Percentiles rank a stretch among this genome's conserved stretches.
These are phyloP conservation scores for Trachops cirrhosus DNA, from an alignment of 2,797 vertebrate species.

Conservation along the genomic window DNA sequence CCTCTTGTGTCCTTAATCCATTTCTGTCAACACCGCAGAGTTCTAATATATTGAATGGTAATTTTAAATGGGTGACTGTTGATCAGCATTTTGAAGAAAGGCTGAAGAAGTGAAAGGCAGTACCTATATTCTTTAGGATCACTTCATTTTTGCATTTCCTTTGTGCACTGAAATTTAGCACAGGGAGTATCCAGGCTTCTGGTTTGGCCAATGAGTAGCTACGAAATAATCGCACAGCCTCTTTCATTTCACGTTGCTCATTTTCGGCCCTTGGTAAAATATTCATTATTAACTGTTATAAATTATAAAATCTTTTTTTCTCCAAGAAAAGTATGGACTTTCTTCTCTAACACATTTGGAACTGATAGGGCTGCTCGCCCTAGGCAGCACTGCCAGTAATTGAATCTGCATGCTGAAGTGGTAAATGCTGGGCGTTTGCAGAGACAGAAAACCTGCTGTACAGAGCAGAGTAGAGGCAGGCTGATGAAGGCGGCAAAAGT, in stretches of 20 bases:
- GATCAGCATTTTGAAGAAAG: background rate
- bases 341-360: slow-evolving; percentile 63
- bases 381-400: slow-evolving; percentile 43
- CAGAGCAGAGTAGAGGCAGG: background rate
- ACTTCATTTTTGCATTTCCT: background rate
- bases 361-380: slow-evolving; percentile 42
- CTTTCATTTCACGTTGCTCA: slow-evolving; percentile 39
- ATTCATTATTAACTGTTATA: slow-evolving; percentile 67
- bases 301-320: slow-evolving; percentile 57
- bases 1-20: background rate
- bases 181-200: background rate
- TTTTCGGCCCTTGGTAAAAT: slow-evolving; percentile 67
- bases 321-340: slow-evolving; percentile 48
- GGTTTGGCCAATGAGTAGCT: background rate
- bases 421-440: background rate
- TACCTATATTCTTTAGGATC: background rate
- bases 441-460: background rate
- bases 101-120: background rate
- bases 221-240: slow-evolving; percentile 18
- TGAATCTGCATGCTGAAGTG: slow-evolving; percentile 64
- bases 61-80: background rate
- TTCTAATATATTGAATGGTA: background rate
- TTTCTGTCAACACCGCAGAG: background rate
- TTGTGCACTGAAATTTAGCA: background rate
- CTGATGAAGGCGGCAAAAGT: background rate